Conservation (phyloP, 2,113 vertebrate genomes). For the Tenrec ecaudatus region DNA sequence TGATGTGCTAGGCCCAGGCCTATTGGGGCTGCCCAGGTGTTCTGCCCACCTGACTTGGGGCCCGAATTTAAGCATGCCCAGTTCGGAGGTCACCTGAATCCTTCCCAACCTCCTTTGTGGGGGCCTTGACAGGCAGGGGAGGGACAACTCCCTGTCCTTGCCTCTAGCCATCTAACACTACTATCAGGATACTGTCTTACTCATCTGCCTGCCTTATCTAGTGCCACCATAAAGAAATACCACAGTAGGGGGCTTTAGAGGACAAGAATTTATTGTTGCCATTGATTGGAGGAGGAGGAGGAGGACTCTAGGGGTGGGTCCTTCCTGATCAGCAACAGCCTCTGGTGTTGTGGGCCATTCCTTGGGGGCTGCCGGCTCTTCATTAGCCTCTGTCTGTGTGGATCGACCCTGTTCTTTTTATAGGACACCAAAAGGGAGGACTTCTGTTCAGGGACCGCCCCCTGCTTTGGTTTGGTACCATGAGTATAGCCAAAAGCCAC, state of each 20-base stretch:
- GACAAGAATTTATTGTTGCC: neutral
- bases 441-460: neutral
- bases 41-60: too few species aligned
- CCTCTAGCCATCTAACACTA: too few species aligned
- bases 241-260: neutral
- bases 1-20: too few species aligned
- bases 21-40: too few species aligned
- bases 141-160: too few species aligned
- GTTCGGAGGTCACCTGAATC: too few species aligned
- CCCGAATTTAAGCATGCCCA: too few species aligned
- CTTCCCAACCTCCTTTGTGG: too few species aligned
- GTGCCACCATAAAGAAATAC: too few species aligned
- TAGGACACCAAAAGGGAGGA: neutral
- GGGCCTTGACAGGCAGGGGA: too few species aligned
- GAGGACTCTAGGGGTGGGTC: neutral
- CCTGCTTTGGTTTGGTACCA: neutral
- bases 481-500: neutral
- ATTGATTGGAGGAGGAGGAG: neutral
- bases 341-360: neutral
- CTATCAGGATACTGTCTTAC: too few species aligned
- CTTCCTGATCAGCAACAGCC: neutral
- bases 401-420: neutral
- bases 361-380: neutral
- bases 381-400: too few species aligned
- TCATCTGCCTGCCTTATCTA: neutral